Evolutionary conservation across 2,888 invertebrate genomes (phyloP), one percentile per base, ranked within the genome.

Genomic region (Agelastica alni): DNA sequence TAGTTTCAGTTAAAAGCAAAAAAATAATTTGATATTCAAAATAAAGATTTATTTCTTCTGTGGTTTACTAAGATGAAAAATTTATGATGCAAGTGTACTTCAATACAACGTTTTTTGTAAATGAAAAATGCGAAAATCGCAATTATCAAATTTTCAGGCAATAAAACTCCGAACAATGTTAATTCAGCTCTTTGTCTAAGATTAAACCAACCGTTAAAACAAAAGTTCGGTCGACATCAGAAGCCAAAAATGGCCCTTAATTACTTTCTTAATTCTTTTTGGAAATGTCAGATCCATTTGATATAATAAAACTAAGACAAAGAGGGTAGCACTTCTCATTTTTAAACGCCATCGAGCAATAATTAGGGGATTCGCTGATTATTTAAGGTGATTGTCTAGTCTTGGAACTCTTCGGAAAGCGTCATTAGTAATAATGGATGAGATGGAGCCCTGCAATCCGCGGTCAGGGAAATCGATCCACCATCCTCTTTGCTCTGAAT

Each of bases 371-470:
- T 73, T 71, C 70, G 62, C 69, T 72, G 73, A 74, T 75, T 72
- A 75, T 74, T 74, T 72, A 68, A 71, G 70, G 72, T 73, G 72
- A 74, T 74, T 74, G 73, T 73, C 70, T 64, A 65, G 65, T 64
- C 68, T 68, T 66, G 53, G 57, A 68, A 71, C 70, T 72, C 72
- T 72, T 72, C 70, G 69, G 73, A 69, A 70, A 70, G 70, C 72
- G 75, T 74, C 75, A 75, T 75, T 75, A 75, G 71, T 72, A 72
- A 74, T 75, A 75, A 75, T 75, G 69, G 71, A 75, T 75, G 73
- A 70, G 71, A 56, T 53, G 64, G 65, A 67, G 67, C 62, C 65
- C 68, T 64, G 71, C 68, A 70, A 73, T 71, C 71, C 65, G 67
- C 69, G 69, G 70, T 70, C 71, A 72, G 66, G 58, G 58, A 64